A percentile compares a stretch with the other conserved stretches of the same genome.
phyloP scores from a whole-genome alignment of 2,888 invertebrate genomes.

The Fabriciana adippe region DNA sequence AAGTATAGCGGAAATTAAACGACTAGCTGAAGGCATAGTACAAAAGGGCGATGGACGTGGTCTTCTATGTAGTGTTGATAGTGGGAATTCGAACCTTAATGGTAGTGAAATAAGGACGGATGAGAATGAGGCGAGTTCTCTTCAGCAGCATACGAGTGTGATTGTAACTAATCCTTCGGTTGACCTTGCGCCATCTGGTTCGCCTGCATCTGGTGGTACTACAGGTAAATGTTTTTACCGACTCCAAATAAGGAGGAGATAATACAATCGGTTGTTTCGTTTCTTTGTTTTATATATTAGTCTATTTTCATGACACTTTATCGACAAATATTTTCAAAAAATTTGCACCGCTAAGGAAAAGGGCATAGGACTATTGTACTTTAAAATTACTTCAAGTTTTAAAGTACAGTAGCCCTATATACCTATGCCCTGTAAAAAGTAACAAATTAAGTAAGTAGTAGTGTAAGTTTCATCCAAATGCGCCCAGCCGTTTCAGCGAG shows the following conservation, averaged over 20 bases:
- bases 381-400: too few species aligned
- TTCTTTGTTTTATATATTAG: too few species aligned
- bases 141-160: conserved; percentile 82
- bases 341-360: too few species aligned
- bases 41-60: conserved; percentile 77
- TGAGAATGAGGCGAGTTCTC: conserved; percentile 58
- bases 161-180: conserved; percentile 88
- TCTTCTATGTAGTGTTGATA: conserved; percentile 72
- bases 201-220: conserved; percentile 71
- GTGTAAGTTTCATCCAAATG: too few species aligned
- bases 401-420: too few species aligned
- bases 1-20: conserved; percentile 76
- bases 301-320: too few species aligned
- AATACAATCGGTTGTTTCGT: too few species aligned
- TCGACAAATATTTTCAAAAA: not conserved
- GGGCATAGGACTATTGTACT: too few species aligned
- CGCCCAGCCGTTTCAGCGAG: too few species aligned
- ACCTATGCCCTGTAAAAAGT: too few species aligned
- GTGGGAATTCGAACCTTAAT: conserved; percentile 66
- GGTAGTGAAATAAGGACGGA: conserved; percentile 67
- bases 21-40: conserved; percentile 75
- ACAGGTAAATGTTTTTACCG: conserved; percentile 55
- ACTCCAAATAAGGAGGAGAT: too few species aligned
- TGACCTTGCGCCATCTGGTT: conserved; percentile 80
- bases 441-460: too few species aligned